A percentile compares a stretch with the other conserved stretches of the same genome.
phyloP scores from a whole-genome alignment of 2,888 invertebrate species.

The Erebia aethiops region DNA sequence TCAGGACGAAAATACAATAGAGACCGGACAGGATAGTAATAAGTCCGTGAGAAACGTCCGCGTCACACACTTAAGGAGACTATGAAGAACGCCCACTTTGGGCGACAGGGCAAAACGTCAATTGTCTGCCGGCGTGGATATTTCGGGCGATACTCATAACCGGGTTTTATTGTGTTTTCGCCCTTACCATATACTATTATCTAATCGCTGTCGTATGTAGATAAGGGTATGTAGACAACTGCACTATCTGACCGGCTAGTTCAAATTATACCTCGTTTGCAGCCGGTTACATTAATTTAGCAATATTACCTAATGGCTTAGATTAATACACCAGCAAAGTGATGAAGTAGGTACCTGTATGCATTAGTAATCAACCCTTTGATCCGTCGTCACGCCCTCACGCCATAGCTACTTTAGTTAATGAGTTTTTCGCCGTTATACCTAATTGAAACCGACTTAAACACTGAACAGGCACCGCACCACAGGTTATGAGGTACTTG shows the following conservation, averaged over 20 bases:
- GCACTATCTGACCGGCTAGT: not conserved
- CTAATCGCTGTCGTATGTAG: not conserved
- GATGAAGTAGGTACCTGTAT: slow-evolving; percentile 17
- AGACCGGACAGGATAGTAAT: too few relatives aligned
- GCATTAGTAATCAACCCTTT: slow-evolving; percentile 28
- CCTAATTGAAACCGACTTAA: not conserved
- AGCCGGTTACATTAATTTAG: not conserved
- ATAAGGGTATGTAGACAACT: not conserved
- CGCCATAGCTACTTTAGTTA: slow-evolving; percentile 21
- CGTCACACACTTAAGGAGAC: too few relatives aligned
- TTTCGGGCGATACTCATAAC: too few relatives aligned
- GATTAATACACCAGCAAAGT: slow-evolving; percentile 21
- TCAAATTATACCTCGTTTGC: not conserved
- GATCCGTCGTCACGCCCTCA: slow-evolving; percentile 28
- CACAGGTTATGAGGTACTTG: not conserved
- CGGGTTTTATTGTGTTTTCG: too few relatives aligned
- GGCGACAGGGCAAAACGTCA: too few relatives aligned
- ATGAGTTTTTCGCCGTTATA: slow-evolving; percentile 19
- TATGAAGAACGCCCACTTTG: too few relatives aligned
- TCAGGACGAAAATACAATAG: too few relatives aligned
- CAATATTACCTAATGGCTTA: slow-evolving; percentile 18
- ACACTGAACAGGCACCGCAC: not conserved
- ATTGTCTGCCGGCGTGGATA: too few relatives aligned
- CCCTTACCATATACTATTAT: too few relatives aligned
- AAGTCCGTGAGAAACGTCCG: too few relatives aligned